Evolutionary conservation across 2,888 invertebrate species (phyloP), one percentile per base, ranked within the genome.

Genomic region (Enchytraeus crypticus): DNA sequence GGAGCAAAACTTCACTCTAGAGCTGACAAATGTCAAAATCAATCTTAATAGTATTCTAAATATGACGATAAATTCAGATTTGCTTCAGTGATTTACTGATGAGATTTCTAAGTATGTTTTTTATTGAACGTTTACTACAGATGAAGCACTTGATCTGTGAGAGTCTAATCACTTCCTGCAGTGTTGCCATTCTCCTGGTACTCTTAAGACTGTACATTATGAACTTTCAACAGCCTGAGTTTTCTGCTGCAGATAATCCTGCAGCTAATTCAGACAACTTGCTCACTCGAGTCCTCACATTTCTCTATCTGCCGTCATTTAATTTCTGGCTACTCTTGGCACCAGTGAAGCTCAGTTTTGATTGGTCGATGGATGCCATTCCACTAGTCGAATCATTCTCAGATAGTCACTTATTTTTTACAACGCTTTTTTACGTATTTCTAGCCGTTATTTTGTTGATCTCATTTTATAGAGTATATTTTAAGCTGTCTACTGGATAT

Each of bases 341-440:
- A 78, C 96, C 96, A 5, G 85, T 85, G 71, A 86, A 87, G 69
- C 83, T 97, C 59, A 93, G 93, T 79, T 97, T 95, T 81, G 96
- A 97, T 81, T 97, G 96, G 97, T 93, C 95, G 29, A 96, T 97
- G 96, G 92, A 93, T 72, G 88, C 96, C 1, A 86, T 97, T 72
- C 91, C 93, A 11, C 84, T 90, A 64, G 85, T 97, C 70, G 86
- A 86, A 53, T 84, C 86, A 33, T 71, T 90, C 23, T 82, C 85
- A 71, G 96, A 97, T 79, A 81, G 84, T 4, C 84, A 96, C 67
- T 92, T 92, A 79, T 77, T 89, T n/a, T 83, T 86, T 65, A 86
- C 90, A 3, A 74, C 87, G 27, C 80, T 85, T 63, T 88, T 95
- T 76, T 96, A 93, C 80, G 80, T 60, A n/a, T 60, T 67, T 21